Evolutionary conservation across 2,113 vertebrate species (phyloP).

Genomic region (Osmerus eperlanus): DNA sequence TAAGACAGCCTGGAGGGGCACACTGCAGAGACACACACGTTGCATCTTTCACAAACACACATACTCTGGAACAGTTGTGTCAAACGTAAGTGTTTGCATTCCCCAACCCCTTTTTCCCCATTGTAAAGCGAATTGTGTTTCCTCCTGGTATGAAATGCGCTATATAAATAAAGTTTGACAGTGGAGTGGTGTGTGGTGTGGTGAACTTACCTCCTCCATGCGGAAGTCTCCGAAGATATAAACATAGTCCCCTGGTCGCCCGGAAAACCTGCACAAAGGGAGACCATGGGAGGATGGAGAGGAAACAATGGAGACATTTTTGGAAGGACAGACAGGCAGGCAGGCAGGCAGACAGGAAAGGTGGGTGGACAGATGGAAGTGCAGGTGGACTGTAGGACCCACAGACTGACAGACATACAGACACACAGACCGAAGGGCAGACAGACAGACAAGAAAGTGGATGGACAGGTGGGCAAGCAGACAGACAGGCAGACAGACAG

Average conservation of each 20-base stretch:
- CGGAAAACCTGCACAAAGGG: conserved; percentile 79
- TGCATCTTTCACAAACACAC: neutral
- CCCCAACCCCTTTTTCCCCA: too few relatives aligned
- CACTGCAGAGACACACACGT: conserved; percentile 73
- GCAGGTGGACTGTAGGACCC: too few relatives aligned
- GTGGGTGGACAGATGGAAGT: too few relatives aligned
- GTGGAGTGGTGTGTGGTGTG: neutral
- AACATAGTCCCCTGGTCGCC: conserved; percentile 87
- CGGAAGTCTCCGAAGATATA: conserved; percentile 90
- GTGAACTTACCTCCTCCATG: conserved; percentile 86
- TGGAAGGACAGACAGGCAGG: neutral
- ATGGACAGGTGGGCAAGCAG: too few relatives aligned
- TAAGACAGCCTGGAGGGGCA: conserved; percentile 94
- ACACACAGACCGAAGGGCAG: neutral
- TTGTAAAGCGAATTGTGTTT: too few relatives aligned
- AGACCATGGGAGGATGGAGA: conserved; percentile 12
- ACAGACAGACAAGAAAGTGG: too few relatives aligned
- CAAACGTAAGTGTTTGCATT: too few relatives aligned
- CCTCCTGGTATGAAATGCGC: too few relatives aligned
- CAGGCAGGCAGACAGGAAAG: conserved; percentile 41
- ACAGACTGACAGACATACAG: too few relatives aligned
- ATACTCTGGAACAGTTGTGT: neutral
- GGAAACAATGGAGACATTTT: neutral
- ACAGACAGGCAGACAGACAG: neutral
- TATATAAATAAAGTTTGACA: too few relatives aligned